Evolutionary conservation across 1,140 invertebrate species (phyloP), one percentile per base, ranked within the genome.

Genomic region (Hesperophylax magnus): DNA sequence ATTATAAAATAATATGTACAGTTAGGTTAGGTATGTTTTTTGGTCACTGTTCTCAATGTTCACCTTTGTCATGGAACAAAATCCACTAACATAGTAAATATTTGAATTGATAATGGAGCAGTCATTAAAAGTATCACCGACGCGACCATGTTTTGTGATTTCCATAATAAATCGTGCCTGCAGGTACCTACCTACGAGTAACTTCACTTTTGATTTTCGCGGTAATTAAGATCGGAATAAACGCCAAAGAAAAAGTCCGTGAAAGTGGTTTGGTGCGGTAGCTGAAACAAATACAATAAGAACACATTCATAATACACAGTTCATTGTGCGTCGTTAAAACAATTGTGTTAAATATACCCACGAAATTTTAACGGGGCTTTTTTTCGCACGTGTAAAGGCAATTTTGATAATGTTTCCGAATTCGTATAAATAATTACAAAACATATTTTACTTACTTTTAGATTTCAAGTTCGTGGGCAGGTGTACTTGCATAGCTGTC

Each of bases 281-380:
- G 65, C 20, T 15, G 14, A 31, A 39, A 27, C 60, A 54, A 39
- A 34, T 34, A 56, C 63, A 78, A 58, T 78, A 78, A 69, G 24
- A 71, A 17, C 27, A 27, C 63, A 78, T 78, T 71, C 65, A 78
- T 69, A 69, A 69, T 58, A 69, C 56, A 52, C 18, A n/a, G 14
- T 20, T 65, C 77, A 78, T 78, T 78, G 77, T 78, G 58, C 75
- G 75, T 60, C 11, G 17, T 31, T 78, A 22, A 65, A 78, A 78
- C 77, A 78, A 78, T 78, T 58, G 63, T 47, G 22, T 2, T 31
- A 17, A 15, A 60, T 27, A 9, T 58, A 71, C 65, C 53, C 77
- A 78, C 31, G 77, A 22, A 69, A 17, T 47, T 78, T 65, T 8
- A 65, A 52, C 31, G n/a, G 14, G 60, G 4, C 60, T 63, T 63